These are phyloP conservation scores for Nymphalis urticae DNA, from an alignment of 2,888 invertebrate species.

Conservation along the genomic window DNA sequence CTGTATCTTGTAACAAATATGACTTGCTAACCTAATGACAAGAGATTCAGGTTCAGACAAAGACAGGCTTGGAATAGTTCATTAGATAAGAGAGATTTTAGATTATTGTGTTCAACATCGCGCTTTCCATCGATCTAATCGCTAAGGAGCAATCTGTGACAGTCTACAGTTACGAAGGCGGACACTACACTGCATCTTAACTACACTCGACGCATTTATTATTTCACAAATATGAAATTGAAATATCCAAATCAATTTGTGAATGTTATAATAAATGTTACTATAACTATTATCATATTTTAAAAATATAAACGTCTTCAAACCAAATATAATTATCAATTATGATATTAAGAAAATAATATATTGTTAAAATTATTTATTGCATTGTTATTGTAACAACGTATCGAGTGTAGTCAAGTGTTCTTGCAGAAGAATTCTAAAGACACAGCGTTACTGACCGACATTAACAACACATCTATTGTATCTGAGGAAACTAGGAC, in stretches of 20 bases:
- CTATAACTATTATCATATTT: not conserved
- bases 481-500: constrained; percentile 68
- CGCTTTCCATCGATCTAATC: constrained; percentile 66
- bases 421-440: constrained; percentile 65
- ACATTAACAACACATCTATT: constrained; percentile 77
- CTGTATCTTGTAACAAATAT: constrained; percentile 29
- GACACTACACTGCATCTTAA: constrained; percentile 65
- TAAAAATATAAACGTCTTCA: no score
- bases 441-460: constrained; percentile 72
- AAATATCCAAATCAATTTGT: not conserved
- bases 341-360: no score
- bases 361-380: no score
- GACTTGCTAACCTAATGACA: constrained; percentile 22
- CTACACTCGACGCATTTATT: constrained; percentile 51
- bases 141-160: constrained; percentile 73
- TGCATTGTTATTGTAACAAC: not conserved
- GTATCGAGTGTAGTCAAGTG: constrained; percentile 60
- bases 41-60: constrained; percentile 12
- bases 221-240: not conserved
- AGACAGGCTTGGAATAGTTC: constrained; percentile 7
- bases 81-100: not conserved
- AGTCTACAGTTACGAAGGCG: constrained; percentile 74
- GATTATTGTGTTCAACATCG: constrained; percentile 62
- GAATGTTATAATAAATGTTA: not conserved
- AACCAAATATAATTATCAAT: no score